Evolutionary conservation across 92 coral and sea anemone species (phyloP).

Genomic region (Palythoa caribaeorum): DNA sequence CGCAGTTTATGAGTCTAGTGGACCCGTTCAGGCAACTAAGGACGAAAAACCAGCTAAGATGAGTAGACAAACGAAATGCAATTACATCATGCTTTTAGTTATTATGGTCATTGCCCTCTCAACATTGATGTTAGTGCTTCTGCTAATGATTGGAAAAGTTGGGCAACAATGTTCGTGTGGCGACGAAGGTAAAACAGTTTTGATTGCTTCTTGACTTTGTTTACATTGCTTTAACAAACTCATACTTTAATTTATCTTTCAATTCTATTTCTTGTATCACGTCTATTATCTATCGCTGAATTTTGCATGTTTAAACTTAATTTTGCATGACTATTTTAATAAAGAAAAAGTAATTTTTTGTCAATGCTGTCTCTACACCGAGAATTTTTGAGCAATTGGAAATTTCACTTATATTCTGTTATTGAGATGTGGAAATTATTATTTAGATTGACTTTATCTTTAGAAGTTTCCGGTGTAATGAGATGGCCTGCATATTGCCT

Average conservation of each 20-base stretch:
- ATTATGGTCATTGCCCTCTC: constrained; percentile 25
- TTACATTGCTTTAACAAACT: background rate
- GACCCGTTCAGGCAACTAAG: background rate
- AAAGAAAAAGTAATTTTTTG: no score
- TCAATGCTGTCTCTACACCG: no score
- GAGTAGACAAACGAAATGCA: background rate
- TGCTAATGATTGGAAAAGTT: constrained; percentile 15
- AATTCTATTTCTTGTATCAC: no score
- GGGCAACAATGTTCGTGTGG: constrained; percentile 16
- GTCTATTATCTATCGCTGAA: no score
- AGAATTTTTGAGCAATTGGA: no score
- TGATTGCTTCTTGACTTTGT: background rate
- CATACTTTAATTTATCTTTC: background rate
- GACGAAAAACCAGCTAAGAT: constrained; percentile 2
- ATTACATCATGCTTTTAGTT: constrained; percentile 12
- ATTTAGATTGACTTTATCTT: no score
- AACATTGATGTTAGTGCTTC: constrained; percentile 12
- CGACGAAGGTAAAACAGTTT: background rate
- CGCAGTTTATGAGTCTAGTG: constrained; percentile 9
- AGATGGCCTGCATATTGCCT: no score
- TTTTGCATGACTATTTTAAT: no score
- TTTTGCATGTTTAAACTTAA: no score
- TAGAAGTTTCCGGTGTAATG: no score
- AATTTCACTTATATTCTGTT: no score
- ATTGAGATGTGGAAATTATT: no score